Conservation (phyloP, 2,797 vertebrate species). For the Rhabdophis nuchalis region DNA sequence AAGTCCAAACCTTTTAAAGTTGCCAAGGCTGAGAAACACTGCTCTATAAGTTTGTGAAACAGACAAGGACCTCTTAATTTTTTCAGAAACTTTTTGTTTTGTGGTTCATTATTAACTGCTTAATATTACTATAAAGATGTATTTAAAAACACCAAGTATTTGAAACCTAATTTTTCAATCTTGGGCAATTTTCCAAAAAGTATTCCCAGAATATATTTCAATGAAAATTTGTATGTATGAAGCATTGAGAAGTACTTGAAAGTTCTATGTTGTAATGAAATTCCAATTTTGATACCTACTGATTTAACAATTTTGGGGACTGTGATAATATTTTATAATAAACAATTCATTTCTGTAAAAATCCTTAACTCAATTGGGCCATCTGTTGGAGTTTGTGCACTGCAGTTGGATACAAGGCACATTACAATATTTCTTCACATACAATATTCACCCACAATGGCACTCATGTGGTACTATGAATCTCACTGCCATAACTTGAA, state of each 20-base stretch:
- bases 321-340: background rate
- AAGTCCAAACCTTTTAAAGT: background rate
- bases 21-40: background rate
- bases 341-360: background rate
- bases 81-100: background rate
- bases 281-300: background rate
- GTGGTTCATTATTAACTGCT: background rate
- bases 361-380: background rate
- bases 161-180: background rate
- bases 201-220: background rate
- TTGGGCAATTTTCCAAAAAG: background rate
- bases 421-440: background rate
- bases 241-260: background rate
- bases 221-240: background rate
- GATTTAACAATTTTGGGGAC: background rate
- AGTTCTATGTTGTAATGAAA: background rate
- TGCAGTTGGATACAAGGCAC: background rate
- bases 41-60: background rate
- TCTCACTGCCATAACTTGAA: background rate
- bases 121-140: background rate
- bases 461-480: background rate
- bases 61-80: background rate
- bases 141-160: background rate
- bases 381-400: background rate
- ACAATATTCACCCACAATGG: background rate